Evolutionary conservation across 2,797 vertebrate genomes (phyloP).

Genomic region (Falco naumanni): DNA sequence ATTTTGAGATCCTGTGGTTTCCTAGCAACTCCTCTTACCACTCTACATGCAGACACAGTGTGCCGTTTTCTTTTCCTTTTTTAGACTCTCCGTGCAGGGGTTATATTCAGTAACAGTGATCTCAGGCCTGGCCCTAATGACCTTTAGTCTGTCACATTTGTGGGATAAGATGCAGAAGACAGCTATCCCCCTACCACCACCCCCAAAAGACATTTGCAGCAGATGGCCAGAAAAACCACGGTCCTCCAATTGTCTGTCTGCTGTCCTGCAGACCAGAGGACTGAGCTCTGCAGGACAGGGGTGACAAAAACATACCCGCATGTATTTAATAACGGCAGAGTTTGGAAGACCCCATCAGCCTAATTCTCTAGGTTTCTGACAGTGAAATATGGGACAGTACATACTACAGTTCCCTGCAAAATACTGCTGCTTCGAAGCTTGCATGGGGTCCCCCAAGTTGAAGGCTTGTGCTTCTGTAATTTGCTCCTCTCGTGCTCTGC

Average conservation of each 20-base stretch:
- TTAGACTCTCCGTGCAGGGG: slow-evolving; percentile 38
- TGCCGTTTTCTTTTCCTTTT: slow-evolving; percentile 58
- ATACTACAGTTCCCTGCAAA: neutral
- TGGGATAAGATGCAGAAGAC: neutral
- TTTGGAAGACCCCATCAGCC: neutral
- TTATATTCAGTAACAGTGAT: slow-evolving; percentile 55
- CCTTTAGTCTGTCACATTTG: neutral
- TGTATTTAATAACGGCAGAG: neutral
- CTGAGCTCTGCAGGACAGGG: neutral
- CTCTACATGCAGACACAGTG: slow-evolving; percentile 53
- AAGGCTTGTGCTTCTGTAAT: neutral
- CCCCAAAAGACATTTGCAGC: neutral
- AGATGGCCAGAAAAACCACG: neutral
- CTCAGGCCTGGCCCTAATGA: slow-evolving; percentile 39
- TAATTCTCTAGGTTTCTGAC: neutral
- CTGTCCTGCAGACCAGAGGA: neutral
- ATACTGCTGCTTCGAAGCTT: neutral
- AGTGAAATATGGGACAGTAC: rapidly evolving
- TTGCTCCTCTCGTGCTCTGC: neutral
- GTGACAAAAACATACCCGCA: neutral
- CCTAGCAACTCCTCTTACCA: slow-evolving; percentile 68
- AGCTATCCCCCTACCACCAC: rapidly evolving
- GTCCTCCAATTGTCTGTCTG: neutral
- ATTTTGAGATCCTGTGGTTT: slow-evolving; percentile 68
- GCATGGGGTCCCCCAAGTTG: rapidly evolving